Percentiles rank a stretch among this genome's conserved stretches.
Evolutionary conservation across 2,797 vertebrate genomes (phyloP).

Genomic region (Muscicapa striata): DNA sequence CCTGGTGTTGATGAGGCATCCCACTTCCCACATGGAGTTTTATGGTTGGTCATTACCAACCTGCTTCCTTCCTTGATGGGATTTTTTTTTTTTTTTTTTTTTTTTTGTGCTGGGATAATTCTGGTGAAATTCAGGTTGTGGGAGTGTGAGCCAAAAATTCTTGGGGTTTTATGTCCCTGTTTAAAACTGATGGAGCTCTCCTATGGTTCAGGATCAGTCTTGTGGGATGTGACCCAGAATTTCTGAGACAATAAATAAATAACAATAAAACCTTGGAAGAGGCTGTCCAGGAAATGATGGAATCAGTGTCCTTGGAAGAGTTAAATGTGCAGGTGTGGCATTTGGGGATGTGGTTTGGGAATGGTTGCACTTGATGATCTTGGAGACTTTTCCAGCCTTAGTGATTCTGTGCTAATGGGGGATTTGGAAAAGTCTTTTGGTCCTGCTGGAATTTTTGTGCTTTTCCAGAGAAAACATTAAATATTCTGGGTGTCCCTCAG

Average conservation of each 20-base stretch:
- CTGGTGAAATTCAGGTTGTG: not conserved
- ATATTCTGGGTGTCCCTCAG: accelerated
- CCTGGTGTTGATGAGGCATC: not conserved
- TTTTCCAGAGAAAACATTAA: not conserved
- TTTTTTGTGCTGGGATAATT: not conserved
- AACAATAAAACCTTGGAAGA: not conserved
- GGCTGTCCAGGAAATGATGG: not conserved
- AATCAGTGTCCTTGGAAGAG: not conserved
- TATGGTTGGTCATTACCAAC: not conserved
- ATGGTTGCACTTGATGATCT: not conserved
- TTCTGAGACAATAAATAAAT: not conserved
- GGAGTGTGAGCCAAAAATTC: not conserved
- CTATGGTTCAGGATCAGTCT: accelerated
- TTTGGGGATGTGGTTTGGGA: accelerated
- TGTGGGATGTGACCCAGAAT: not conserved
- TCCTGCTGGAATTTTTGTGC: not conserved
- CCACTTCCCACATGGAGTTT: not conserved
- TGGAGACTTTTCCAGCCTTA: not conserved
- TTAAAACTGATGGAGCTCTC: not conserved
- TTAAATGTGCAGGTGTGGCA: not conserved
- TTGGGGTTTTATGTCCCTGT: not conserved
- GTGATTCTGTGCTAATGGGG: not conserved
- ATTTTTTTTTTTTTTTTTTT: not conserved
- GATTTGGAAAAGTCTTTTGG: not conserved
- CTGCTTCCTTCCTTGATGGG: not conserved